Base-by-base conservation (phyloP, 1,140 invertebrate genomes). In the Diorhabda elongata region DNA sequence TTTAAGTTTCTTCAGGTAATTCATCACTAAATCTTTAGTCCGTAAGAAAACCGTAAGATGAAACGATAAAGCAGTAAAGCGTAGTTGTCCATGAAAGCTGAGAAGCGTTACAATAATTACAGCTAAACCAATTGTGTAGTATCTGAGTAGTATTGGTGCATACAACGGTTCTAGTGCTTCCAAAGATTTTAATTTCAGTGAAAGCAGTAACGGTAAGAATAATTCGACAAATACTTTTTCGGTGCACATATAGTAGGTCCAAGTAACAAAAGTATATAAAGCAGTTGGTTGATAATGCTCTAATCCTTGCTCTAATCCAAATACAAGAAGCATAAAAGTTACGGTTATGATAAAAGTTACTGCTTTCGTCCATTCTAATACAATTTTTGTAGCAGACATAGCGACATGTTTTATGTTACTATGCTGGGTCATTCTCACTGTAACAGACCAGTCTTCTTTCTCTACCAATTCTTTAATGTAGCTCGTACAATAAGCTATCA, bases 351-450 rank as follows among this genome's bases (percentile, higher is more conserved):
- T 85, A 75, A 92, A 93, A 2, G 91, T 92, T 41, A 93, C 87
- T 1, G 90, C 90, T 82, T 92, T 93, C 5, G 90, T 92, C 88
- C 91, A 92, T 81, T 93, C 91, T 9, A 93, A 83, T 5, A 92
- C 90, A 66, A 92, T 89, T 81, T 92, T 92, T 0, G 90, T 92
- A 0, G 91, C 87, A 2, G 90, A 90, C 89, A 92, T 91, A n/a
- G 90, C 90, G 7, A 92, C 84, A 75, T 92, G 91, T 73, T 90
- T 88, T 42, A 92, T 85, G 63, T 87, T 86, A 56, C 90, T 91
- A 75, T 88, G 87, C 63, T 90, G 85, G 0, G 90, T 89, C 71
- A 92, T 84, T 70, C 88, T 88, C 4, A 92, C 88, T 67, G 89
- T 90, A 0, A 89, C 87, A 2, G 88, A 88, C 90, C 90, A 92